phyloP scores from a whole-genome alignment of 2,113 vertebrate genomes.

The Labeo rohita region DNA sequence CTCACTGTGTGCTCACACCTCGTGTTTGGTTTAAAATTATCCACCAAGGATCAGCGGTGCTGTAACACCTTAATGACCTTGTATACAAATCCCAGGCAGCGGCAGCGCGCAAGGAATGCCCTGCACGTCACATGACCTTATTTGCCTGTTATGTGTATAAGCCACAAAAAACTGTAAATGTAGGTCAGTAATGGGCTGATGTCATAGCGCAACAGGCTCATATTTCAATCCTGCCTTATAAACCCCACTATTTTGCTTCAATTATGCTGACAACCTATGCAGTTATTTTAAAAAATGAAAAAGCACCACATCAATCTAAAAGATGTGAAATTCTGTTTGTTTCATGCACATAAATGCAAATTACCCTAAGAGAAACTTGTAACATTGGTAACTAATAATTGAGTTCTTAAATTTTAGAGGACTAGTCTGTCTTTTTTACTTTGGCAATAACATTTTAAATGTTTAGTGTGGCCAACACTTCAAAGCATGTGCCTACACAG shows the following conservation, averaged over 20 bases:
- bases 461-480: background rate
- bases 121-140: constrained; percentile 22
- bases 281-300: background rate
- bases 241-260: background rate
- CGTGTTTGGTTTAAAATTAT: constrained; percentile 1
- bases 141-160: background rate
- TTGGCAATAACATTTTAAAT: background rate
- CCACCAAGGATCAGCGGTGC: background rate
- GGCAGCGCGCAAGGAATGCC: background rate
- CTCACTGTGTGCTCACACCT: background rate
- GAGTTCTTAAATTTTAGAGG: background rate
- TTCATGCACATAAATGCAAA: background rate
- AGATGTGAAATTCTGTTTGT: background rate
- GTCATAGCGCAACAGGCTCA: background rate
- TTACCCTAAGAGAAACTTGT: background rate
- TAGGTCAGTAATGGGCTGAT: constrained; percentile 34
- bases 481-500: constrained; percentile 1
- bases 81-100: constrained; percentile 8
- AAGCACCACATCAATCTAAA: background rate
- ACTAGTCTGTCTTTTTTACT: background rate
- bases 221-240: background rate
- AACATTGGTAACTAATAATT: background rate
- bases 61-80: background rate
- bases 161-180: background rate
- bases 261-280: background rate